A percentile compares a stretch with the other conserved stretches of the same genome.
These are phyloP conservation scores for Plebejus melissa DNA, from an alignment of 2,888 invertebrate species.

Conservation along the genomic window DNA sequence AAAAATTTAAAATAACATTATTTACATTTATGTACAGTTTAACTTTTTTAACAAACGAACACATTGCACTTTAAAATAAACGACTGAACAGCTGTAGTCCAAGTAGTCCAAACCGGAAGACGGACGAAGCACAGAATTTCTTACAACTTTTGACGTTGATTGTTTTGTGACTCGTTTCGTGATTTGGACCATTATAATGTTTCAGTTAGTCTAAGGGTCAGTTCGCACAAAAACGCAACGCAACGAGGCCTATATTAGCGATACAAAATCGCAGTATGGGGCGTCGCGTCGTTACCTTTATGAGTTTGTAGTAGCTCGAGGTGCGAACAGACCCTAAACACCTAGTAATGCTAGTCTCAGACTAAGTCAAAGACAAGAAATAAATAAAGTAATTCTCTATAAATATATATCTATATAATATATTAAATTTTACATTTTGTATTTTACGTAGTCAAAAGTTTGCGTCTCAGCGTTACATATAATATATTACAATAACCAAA, in stretches of 20 bases:
- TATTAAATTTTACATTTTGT: not conserved
- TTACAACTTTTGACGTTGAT: not conserved
- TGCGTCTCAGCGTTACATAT: not conserved
- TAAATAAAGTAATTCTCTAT: not conserved
- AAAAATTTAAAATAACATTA: slow-evolving; percentile 59
- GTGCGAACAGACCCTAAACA: not conserved
- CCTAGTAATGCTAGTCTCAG: not conserved
- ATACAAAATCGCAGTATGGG: not conserved
- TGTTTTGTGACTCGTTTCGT: not conserved
- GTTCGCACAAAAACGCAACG: not conserved
- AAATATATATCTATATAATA: too few species aligned
- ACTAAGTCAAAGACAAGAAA: not conserved
- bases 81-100: too few species aligned
- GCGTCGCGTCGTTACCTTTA: not conserved
- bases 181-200: not conserved
- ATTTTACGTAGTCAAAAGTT: not conserved
- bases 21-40: slow-evolving; percentile 51
- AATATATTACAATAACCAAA: not conserved
- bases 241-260: not conserved
- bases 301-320: not conserved
- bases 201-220: not conserved
- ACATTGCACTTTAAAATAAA: not conserved
- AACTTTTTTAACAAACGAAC: not conserved
- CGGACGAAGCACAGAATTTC: too few species aligned
- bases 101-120: too few species aligned